Evolutionary conservation across 2,888 invertebrate species (phyloP).

Genomic region (Eupithecia centaureata): DNA sequence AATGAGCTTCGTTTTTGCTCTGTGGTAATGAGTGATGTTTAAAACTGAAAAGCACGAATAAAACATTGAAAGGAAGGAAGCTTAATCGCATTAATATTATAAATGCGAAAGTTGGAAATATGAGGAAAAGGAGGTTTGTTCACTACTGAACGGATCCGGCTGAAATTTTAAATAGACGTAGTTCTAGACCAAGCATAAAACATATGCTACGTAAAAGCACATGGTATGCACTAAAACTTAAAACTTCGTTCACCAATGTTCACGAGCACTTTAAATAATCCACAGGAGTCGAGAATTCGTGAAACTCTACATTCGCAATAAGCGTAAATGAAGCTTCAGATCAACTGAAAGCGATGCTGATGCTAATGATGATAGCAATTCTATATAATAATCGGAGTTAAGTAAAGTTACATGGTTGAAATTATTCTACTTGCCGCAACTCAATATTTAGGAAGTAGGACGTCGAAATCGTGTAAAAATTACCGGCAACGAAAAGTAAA

Average conservation of each 20-base stretch:
- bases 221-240: background rate
- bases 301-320: constrained; percentile 26
- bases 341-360: constrained; percentile 35
- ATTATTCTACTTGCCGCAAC: background rate
- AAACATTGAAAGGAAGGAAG: no score
- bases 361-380: no score
- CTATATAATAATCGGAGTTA: no score
- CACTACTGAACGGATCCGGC: no score
- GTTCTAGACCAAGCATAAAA: no score
- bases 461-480: background rate
- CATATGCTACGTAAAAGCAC: background rate
- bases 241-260: background rate
- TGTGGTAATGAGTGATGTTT: no score
- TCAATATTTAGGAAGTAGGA: background rate
- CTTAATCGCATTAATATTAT: no score
- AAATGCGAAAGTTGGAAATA: no score
- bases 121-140: no score
- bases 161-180: no score
- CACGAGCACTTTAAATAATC: constrained; percentile 19
- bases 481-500: constrained; percentile 5
- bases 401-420: background rate
- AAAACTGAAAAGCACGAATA: no score
- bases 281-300: constrained; percentile 10
- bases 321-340: constrained; percentile 28
- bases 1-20: no score